Base-by-base conservation (phyloP, 2,113 vertebrate genomes). In the Ascaphus truei region DNA sequence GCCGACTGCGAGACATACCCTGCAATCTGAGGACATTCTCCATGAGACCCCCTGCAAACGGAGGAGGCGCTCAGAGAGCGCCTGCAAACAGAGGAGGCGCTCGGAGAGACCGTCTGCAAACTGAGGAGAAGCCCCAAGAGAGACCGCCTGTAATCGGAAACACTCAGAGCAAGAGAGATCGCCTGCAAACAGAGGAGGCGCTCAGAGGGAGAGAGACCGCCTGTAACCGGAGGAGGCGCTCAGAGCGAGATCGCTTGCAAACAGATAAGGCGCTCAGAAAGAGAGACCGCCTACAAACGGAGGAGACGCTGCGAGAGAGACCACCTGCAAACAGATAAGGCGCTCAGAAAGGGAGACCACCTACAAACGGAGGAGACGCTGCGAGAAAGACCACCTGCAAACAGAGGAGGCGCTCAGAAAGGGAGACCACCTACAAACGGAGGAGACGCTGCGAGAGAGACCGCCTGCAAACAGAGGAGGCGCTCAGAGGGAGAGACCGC, bases 1-100 rank as follows among this genome's bases (percentile, higher is more conserved):
- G 94, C 94, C 5, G 96, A 93, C 90, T 98, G 96, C 74, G 95
- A 98, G 78, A 99, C 96, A 0, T 98, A 98, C 27, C 94, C 94
- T 2, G 95, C 93, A 31, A 99, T 99, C 97, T 99, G 68, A 27
- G 71, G 16, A 39, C 3, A n/a, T n/a, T n/a, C n/a, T n/a, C n/a
- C n/a, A n/a, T n/a, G n/a, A n/a, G n/a, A n/a, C n/a, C n/a, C n/a
- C n/a, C n/a, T n/a, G n/a, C n/a, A n/a, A n/a, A n/a, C n/a, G n/a
- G n/a, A 15, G 37, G 37, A 41, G n/a, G n/a, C 37, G n/a, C 4
- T 2, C 4, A 15, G n/a, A 41, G 13, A 41, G n/a, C 3, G 13
- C 4, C 13, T 10, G 37, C 8, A 12, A 15, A 13, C 8, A 13
- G 4, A 12, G 4, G n/a, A 41, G 13, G 1, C 37, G n/a, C 11